phyloP scores from a whole-genome alignment of 2,797 vertebrate species.

The Danio jaintianensis region DNA sequence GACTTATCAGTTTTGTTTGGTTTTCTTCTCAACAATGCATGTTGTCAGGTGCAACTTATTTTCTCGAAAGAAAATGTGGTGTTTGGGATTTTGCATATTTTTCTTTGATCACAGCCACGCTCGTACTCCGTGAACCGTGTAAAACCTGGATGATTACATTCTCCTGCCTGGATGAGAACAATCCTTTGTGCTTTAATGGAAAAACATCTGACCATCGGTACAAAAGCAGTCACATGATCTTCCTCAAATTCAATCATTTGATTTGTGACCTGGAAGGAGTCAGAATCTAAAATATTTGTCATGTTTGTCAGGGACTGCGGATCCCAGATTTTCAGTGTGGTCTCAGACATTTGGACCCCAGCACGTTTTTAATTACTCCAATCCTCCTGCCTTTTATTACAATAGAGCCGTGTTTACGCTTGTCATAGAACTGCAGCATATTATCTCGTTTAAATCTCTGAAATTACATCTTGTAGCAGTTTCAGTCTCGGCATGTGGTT shows the following conservation, averaged over 20 bases:
- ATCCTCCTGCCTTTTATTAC: conserved; percentile 6
- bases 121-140: too few species aligned
- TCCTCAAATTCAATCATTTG: background rate
- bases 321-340: background rate
- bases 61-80: too few species aligned
- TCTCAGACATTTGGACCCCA: background rate
- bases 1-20: too few species aligned
- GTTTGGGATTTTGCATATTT: background rate
- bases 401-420: conserved; percentile 3
- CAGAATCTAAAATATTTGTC: background rate
- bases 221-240: background rate
- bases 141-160: background rate
- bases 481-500: conserved; percentile 14
- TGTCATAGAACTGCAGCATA: conserved; percentile 6
- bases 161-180: background rate
- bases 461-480: conserved; percentile 21
- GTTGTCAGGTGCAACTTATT: too few species aligned
- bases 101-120: background rate
- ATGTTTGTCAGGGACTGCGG: background rate
- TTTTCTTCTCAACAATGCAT: too few species aligned
- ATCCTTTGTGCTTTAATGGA: background rate
- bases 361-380: background rate
- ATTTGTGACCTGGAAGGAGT: background rate
- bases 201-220: background rate
- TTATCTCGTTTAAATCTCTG: conserved; percentile 4